phyloP scores from a whole-genome alignment of 2,888 invertebrate species.

The Chrysolina americana region DNA sequence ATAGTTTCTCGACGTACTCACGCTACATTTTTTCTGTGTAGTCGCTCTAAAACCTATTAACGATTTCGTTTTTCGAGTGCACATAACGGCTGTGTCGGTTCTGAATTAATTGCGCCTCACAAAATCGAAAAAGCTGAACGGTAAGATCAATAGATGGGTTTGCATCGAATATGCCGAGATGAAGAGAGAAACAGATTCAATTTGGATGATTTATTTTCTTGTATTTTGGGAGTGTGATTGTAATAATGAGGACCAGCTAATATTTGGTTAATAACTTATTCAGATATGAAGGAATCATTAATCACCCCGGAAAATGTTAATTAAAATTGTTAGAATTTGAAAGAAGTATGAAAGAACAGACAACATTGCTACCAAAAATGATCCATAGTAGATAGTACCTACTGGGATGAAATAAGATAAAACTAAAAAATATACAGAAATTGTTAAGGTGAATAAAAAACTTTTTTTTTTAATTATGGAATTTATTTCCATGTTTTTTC shows the following conservation, averaged over 20 bases:
- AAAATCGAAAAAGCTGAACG: constrained; percentile 35
- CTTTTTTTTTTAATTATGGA: no score
- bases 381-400: no score
- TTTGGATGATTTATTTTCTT: constrained; percentile 19
- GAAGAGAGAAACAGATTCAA: constrained; percentile 10
- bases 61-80: constrained; percentile 41
- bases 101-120: constrained; percentile 39
- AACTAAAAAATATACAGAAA: no score
- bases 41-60: constrained; percentile 43
- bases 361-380: no score
- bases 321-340: not conserved
- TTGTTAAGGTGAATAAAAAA: no score
- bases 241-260: not conserved
- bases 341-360: not conserved
- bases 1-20: constrained; percentile 40
- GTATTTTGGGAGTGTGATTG: constrained; percentile 9
- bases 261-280: constrained; percentile 24
- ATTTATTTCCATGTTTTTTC: no score
- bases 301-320: not conserved
- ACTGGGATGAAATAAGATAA: no score
- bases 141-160: constrained; percentile 24
- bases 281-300: constrained; percentile 7
- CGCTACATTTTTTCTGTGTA: constrained; percentile 41
- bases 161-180: not conserved
- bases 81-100: constrained; percentile 41